A percentile compares a stretch with the other conserved stretches of the same genome.
phyloP scores from a whole-genome alignment of 1,140 invertebrate genomes.

The Planococcus citri region DNA sequence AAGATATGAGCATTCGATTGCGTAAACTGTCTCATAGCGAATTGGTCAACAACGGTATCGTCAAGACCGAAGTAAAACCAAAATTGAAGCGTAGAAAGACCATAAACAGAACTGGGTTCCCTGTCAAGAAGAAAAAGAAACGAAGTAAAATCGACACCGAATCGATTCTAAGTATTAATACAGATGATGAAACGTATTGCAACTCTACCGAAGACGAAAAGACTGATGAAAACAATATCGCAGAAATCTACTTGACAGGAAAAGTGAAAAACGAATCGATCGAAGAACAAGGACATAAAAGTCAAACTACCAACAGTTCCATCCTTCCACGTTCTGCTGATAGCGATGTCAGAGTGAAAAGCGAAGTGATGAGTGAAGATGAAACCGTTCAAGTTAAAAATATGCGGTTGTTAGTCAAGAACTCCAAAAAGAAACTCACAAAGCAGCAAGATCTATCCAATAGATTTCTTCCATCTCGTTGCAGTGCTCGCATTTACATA shows the following conservation, averaged over 20 bases:
- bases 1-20: slow-evolving; percentile 41
- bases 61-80: slow-evolving; percentile 23
- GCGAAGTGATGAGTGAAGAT: background rate
- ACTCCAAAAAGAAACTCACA: background rate
- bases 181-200: background rate
- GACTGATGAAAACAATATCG: background rate
- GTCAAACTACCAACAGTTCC: background rate
- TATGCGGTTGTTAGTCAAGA: background rate
- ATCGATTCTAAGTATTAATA: background rate
- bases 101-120: slow-evolving; percentile 74
- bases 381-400: background rate
- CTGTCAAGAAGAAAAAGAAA: slow-evolving; percentile 65
- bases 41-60: slow-evolving; percentile 25
- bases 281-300: background rate
- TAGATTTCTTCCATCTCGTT: background rate
- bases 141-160: slow-evolving; percentile 31
- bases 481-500: background rate
- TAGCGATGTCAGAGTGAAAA: background rate
- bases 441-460: background rate
- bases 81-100: slow-evolving; percentile 50
- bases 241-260: background rate
- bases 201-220: background rate
- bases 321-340: background rate
- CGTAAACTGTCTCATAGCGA: slow-evolving; percentile 38
- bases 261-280: slow-evolving; percentile 1